Evolutionary conservation across 1,140 invertebrate species (phyloP).

Genomic region (Tetraneura akinire): DNA sequence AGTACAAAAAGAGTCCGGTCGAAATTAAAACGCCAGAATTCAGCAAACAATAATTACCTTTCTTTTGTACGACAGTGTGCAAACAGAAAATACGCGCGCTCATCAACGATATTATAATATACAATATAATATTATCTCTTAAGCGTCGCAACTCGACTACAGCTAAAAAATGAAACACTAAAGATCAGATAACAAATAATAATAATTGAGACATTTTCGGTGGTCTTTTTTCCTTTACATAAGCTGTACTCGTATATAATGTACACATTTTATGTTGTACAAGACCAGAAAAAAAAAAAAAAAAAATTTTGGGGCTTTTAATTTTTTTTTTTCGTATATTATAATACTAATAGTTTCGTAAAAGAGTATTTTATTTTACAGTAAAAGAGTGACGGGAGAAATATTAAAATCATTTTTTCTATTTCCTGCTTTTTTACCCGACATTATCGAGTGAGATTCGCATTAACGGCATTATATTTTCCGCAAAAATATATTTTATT

Average conservation of each 20-base stretch:
- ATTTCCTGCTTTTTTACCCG: too few species aligned
- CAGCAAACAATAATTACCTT: constrained; percentile 29
- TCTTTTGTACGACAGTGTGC: neutral
- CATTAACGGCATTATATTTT: too few species aligned
- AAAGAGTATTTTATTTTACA: too few species aligned
- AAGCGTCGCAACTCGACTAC: neutral
- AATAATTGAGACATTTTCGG: constrained; percentile 9
- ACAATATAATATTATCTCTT: too few species aligned
- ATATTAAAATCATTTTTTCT: too few species aligned
- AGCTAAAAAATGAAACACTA: neutral
- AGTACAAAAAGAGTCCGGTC: constrained; percentile 2
- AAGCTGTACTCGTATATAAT: neutral
- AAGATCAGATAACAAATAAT: constrained; percentile 35
- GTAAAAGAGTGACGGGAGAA: too few species aligned
- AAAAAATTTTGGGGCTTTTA: neutral
- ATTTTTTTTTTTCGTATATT: neutral
- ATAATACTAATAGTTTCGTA: too few species aligned
- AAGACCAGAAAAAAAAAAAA: neutral
- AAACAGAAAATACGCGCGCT: constrained; percentile 1
- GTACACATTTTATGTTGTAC: neutral
- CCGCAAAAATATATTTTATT: too few species aligned
- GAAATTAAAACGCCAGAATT: constrained; percentile 24
- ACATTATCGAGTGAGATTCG: too few species aligned
- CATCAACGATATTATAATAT: constrained; percentile 13
- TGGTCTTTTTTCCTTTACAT: neutral